Percentiles rank a stretch among this genome's conserved stretches.
Evolutionary conservation across 1,140 invertebrate species (phyloP).

Genomic region (Drosophila funebris): DNA sequence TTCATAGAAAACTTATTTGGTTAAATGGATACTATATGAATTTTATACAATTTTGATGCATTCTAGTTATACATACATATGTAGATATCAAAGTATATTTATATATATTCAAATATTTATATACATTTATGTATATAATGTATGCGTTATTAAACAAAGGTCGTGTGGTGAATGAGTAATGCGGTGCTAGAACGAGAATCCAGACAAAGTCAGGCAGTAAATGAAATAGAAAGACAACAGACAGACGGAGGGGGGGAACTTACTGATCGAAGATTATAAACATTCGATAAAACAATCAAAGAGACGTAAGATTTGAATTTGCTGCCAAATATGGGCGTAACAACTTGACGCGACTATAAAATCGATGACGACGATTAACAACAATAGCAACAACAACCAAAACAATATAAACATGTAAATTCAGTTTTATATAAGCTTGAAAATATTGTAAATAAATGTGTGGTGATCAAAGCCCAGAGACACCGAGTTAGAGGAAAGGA

Average conservation of each 20-base stretch:
- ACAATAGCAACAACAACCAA: conserved; percentile 6
- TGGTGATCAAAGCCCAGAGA: background rate
- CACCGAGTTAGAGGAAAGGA: too few species aligned
- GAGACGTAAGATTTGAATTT: conserved; percentile 49
- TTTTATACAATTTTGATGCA: conserved; percentile 17
- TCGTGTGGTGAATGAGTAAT: conserved; percentile 52
- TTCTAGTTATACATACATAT: conserved; percentile 2
- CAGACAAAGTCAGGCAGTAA: conserved; percentile 18
- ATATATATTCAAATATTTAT: background rate
- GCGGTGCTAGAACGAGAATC: conserved; percentile 14
- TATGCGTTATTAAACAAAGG: conserved; percentile 43
- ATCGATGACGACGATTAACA: conserved; percentile 21
- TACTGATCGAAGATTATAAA: conserved; percentile 33
- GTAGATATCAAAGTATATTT: conserved; percentile 11
- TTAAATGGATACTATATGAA: conserved; percentile 20
- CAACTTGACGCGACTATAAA: conserved; percentile 38
- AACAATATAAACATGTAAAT: conserved; percentile 38
- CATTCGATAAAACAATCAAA: conserved; percentile 45
- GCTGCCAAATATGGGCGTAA: conserved; percentile 52
- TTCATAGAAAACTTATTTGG: conserved; percentile 26
- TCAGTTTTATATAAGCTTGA: conserved; percentile 21
- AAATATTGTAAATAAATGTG: conserved; percentile 20
- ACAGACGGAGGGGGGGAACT: background rate
- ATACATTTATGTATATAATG: conserved; percentile 5
- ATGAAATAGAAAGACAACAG: conserved; percentile 25